Evolutionary conservation across 2,797 vertebrate genomes (phyloP).

Genomic region (Thaleichthys pacificus): DNA sequence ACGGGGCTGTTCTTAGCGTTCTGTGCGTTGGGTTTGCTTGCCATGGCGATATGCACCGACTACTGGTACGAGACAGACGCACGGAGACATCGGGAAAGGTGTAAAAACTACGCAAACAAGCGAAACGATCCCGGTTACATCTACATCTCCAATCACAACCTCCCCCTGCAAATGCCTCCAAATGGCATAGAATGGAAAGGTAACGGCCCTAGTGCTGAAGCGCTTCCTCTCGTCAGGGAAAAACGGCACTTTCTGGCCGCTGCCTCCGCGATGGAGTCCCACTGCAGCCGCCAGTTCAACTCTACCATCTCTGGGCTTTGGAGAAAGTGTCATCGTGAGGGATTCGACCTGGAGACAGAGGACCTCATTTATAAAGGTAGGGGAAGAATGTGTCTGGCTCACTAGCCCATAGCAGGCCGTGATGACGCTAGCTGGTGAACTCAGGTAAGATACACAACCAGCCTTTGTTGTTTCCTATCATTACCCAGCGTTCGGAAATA

Average conservation of each 20-base stretch:
- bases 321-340: constrained; percentile 87
- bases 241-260: constrained; percentile 71
- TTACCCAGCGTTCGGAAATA: no score
- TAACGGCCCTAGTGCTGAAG: constrained; percentile 47
- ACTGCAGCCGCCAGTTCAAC: constrained; percentile 89
- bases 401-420: constrained; percentile 52
- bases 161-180: constrained; percentile 85
- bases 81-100: constrained; percentile 85
- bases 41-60: constrained; percentile 91
- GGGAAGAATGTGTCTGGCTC: constrained; percentile 29
- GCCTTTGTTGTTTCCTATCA: no score
- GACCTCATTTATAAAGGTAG: constrained; percentile 89
- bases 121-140: constrained; percentile 89
- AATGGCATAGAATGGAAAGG: constrained; percentile 66
- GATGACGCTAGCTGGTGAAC: constrained; percentile 25
- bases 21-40: constrained; percentile 83
- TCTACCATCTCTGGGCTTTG: constrained; percentile 89
- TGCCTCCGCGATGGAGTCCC: constrained; percentile 82
- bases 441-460: neutral
- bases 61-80: constrained; percentile 94
- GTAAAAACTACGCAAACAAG: constrained; percentile 89
- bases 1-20: constrained; percentile 86
- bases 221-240: constrained; percentile 45
- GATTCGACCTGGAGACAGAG: constrained; percentile 89
- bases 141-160: constrained; percentile 87